Evolutionary conservation across 1,140 invertebrate genomes (phyloP), one percentile per base, ranked within the genome.

Genomic region (Drosophila nigrodunni): DNA sequence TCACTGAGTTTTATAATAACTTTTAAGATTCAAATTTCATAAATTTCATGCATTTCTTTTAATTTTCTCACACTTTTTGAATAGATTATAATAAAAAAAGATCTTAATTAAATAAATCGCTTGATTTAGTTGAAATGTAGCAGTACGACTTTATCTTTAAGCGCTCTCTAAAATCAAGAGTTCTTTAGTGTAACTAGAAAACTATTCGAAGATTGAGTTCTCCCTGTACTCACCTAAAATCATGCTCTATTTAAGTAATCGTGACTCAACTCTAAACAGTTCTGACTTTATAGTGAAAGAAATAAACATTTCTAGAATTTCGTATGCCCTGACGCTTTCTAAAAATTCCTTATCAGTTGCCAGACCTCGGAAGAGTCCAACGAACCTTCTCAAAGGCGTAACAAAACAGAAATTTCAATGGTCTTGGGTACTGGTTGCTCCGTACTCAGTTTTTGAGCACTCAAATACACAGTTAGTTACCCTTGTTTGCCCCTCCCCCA

Each of bases 261-360:
- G 25, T 25, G 4, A 25, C 25, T 4, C 25, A 3, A 25, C 1
- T 25, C 25, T 4, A 25, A 4, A 21, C 4, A 37, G 6, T 7
- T 37, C 6, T 50, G 25, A 13, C 7, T 7, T 2, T 25, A n/a
- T 50, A 11, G 3, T 5, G 25, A 5, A 3, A 30, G 25, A 30
- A 6, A 1, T 2, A 54, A 35, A 18, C 18, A 21, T 8, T 34
- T 52, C 30, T 54, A 37, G 50, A 35, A 37, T 15, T 8, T 13
- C 50, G 15, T 15, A 54, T 13, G 15, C 34, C 30, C 10, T 30
- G 34, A 13, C 9, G 3, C 11, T 15, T 41, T 55, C 10, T 15
- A 13, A 9, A 62, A 30, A 15, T 64, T 62, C 50, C 68, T 71
- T 71, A 71, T 71, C 68, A 71, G 68, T 18, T 18, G 9, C n/a